phyloP scores from a whole-genome alignment of 92 coral and sea anemone species.

The Zoanthus gigantus region DNA sequence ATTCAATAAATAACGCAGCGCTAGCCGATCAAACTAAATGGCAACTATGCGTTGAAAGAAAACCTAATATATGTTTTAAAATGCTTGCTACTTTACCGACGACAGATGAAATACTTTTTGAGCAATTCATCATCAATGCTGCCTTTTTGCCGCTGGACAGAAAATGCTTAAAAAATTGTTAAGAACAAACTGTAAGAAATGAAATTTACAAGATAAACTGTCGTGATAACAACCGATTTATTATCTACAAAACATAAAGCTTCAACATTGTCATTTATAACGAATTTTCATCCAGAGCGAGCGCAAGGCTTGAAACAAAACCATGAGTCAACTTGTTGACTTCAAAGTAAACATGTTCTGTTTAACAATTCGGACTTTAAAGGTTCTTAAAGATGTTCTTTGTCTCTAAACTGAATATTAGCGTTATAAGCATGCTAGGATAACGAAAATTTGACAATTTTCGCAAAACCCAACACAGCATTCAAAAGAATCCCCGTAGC shows the following conservation, averaged over 20 bases:
- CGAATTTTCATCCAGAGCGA: background rate
- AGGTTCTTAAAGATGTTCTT: background rate
- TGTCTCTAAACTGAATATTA: conserved; percentile 12
- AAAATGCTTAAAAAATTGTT: conserved; percentile 1
- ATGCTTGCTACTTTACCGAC: conserved; percentile 2
- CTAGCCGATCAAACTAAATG: conserved; percentile 20
- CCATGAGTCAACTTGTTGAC: background rate
- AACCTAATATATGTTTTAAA: conserved; percentile 11
- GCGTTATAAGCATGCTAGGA: background rate
- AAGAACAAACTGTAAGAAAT: background rate
- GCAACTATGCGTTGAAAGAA: conserved; percentile 31
- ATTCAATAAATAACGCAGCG: conserved; percentile 12
- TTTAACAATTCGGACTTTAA: conserved; percentile 17
- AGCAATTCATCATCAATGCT: background rate
- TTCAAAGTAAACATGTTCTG: conserved; percentile 40
- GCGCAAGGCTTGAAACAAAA: background rate
- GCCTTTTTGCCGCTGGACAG: background rate
- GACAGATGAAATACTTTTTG: conserved; percentile 17
- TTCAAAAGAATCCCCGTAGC: background rate
- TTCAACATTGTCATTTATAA: background rate
- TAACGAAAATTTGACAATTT: conserved; percentile 6
- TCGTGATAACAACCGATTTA: background rate
- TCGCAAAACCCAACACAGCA: background rate
- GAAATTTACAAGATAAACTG: background rate
- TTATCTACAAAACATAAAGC: background rate